Evolutionary conservation across 2,888 invertebrate species (phyloP).

Genomic region (Drosophila colorata): DNA sequence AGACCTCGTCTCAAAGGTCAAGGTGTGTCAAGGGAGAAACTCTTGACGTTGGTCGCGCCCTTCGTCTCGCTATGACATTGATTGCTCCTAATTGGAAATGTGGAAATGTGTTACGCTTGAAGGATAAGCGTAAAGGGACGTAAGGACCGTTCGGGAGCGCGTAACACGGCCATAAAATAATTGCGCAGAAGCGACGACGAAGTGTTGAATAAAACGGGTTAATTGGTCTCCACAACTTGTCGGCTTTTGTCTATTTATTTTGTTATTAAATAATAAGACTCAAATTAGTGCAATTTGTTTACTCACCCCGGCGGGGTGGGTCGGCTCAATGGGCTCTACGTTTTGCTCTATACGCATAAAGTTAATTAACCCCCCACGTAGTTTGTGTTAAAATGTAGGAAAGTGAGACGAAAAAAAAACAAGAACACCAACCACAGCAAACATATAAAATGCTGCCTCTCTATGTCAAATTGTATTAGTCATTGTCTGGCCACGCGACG

Average conservation of each 20-base stretch:
- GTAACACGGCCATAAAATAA: slow-evolving; percentile 55
- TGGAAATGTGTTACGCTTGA: slow-evolving; percentile 17
- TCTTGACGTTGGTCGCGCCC: slow-evolving; percentile 33
- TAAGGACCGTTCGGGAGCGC: slow-evolving; percentile 18
- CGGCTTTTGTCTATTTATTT: slow-evolving; percentile 73
- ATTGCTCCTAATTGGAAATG: slow-evolving; percentile 66
- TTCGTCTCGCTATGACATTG: slow-evolving; percentile 46
- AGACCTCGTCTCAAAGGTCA: slow-evolving; percentile 42
- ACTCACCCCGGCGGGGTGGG: slow-evolving; percentile 33
- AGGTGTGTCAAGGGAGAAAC: slow-evolving; percentile 38
- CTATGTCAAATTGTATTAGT: slow-evolving; percentile 55
- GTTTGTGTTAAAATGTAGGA: slow-evolving; percentile 33
- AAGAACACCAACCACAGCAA: slow-evolving; percentile 21
- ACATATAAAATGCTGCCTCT: slow-evolving; percentile 5
- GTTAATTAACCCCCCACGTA: slow-evolving; percentile 60
- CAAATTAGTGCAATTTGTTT: slow-evolving; percentile 79
- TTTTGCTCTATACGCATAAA: slow-evolving; percentile 19
- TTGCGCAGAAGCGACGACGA: slow-evolving; percentile 52
- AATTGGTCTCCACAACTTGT: slow-evolving; percentile 49
- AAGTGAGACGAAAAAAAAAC: slow-evolving; percentile 30
- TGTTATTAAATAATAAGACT: slow-evolving; percentile 78
- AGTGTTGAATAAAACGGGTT: slow-evolving; percentile 58
- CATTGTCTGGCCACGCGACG: slow-evolving; percentile 73
- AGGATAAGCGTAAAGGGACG: slow-evolving; percentile 19
- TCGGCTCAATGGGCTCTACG: slow-evolving; percentile 18